Evolutionary conservation across 1,140 invertebrate species (phyloP).

Genomic region (Thaumatotibia leucotreta): DNA sequence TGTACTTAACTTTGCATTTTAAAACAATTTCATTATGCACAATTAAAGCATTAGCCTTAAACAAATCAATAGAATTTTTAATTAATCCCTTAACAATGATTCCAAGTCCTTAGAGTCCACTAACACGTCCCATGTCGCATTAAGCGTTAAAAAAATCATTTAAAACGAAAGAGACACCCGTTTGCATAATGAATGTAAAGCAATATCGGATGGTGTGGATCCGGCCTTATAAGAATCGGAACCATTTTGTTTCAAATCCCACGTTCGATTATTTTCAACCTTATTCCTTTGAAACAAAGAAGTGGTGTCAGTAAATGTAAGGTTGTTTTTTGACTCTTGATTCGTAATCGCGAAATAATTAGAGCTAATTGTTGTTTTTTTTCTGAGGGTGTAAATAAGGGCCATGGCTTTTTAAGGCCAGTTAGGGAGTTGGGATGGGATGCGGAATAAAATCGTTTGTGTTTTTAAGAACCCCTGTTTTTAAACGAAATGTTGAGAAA

Average conservation of each 20-base stretch:
- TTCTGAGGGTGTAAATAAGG: slow-evolving; percentile 4
- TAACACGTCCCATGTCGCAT: slow-evolving; percentile 10
- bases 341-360: slow-evolving; percentile 13
- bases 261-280: not conserved
- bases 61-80: not conserved
- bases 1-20: not conserved
- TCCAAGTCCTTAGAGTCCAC: not conserved
- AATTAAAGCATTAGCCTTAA: not conserved
- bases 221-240: not conserved
- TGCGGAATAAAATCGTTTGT: not conserved
- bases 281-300: not conserved
- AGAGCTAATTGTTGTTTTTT: slow-evolving; percentile 3
- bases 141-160: slow-evolving; percentile 1
- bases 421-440: not conserved
- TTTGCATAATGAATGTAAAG: slow-evolving; percentile 12
- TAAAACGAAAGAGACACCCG: not conserved
- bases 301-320: not conserved
- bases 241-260: not conserved
- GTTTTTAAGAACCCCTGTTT: not conserved
- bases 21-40: not conserved
- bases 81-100: not conserved
- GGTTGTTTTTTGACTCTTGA: not conserved
- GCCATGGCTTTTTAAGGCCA: not conserved
- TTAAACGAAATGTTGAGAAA: too few species aligned
- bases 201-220: not conserved